Base-by-base conservation (phyloP, 2,888 invertebrate genomes). In the Eupithecia exiguata region DNA sequence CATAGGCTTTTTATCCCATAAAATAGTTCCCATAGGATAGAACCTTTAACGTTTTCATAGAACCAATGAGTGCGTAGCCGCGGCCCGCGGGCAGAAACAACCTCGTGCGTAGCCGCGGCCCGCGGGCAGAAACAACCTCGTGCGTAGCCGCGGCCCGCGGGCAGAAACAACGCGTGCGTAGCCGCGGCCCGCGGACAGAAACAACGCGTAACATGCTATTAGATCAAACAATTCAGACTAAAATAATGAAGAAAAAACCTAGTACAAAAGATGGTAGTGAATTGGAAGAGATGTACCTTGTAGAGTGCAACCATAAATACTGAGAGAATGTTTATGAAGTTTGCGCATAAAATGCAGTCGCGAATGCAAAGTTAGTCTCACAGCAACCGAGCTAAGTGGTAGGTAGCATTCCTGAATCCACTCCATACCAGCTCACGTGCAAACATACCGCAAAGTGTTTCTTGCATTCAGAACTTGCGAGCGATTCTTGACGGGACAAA, bases 401-500 rank as follows among this genome's bases (percentile, higher is more conserved):
- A 38, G 6, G 66, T 21, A 66, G 66, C 66, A 66, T 66, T 40
- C 40, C 66, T 21, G 16, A 35, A 25, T 7, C 3, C 62, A 18
- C 61, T 61, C 14, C 30, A 6, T n/a, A 18, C 43, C 14, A 5
- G 16, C 14, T n/a, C 18, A n/a, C 40, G 2, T 25, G 5, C 66
- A 25, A 7, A 43, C 40, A 43, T 7, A 66, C 66, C 66, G 40
- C 66, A 21, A 66, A 66, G 40, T 66, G 66, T 65, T 38, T 14
- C 66, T 40, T 40, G 66, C n/a, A 66, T 36, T 66, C 40, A 21
- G 40, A 21, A 38, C 21, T 66, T 62, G 30, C 16, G 18, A 62
- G 62, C 35, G 62, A 40, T 66, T 25, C 21, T 65, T 65, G 21
- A 68, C 62, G 5, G 53, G 30, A 69, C 46, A 70, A 46, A 72